phyloP scores from a whole-genome alignment of 1,140 invertebrate species.

The Zaprionus ghesquierei region DNA sequence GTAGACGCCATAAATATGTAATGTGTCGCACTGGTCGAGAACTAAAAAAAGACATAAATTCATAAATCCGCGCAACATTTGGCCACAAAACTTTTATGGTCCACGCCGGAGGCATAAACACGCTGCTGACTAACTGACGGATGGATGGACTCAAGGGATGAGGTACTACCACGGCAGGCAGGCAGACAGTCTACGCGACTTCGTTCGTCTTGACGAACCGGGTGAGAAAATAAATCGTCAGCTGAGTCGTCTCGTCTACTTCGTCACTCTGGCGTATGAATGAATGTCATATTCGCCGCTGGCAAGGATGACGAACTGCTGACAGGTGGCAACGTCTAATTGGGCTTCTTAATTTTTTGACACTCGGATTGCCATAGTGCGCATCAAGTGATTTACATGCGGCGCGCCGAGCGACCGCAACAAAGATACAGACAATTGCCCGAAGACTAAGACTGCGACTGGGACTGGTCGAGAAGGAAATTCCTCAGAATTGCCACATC shows the following conservation, averaged over 20 bases:
- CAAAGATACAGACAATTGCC: conserved; percentile 61
- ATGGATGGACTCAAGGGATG: not conserved
- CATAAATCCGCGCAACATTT: conserved; percentile 46
- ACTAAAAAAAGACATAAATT: conserved; percentile 51
- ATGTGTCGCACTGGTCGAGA: conserved; percentile 11
- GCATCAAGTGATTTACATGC: conserved; percentile 60
- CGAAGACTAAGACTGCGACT: not conserved
- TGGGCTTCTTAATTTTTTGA: conserved; percentile 82
- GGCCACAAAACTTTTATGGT: conserved; percentile 36
- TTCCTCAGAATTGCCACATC: conserved; percentile 2
- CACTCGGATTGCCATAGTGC: conserved; percentile 47
- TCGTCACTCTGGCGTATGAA: conserved; percentile 72
- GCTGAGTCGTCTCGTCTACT: conserved; percentile 67
- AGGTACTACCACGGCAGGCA: not conserved
- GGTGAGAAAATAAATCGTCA: conserved; percentile 44
- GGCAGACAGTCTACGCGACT: not conserved
- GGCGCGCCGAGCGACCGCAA: conserved; percentile 6
- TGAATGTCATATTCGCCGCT: conserved; percentile 73
- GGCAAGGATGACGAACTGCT: conserved; percentile 81
- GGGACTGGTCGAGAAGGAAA: not conserved
- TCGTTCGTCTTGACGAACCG: not conserved
- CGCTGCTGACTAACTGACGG: not conserved
- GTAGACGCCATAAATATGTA: conserved; percentile 22
- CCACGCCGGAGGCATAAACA: conserved; percentile 2
- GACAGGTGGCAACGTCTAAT: conserved; percentile 82